Base-by-base conservation (phyloP, 2,797 vertebrate genomes). In the Helostoma temminkii region DNA sequence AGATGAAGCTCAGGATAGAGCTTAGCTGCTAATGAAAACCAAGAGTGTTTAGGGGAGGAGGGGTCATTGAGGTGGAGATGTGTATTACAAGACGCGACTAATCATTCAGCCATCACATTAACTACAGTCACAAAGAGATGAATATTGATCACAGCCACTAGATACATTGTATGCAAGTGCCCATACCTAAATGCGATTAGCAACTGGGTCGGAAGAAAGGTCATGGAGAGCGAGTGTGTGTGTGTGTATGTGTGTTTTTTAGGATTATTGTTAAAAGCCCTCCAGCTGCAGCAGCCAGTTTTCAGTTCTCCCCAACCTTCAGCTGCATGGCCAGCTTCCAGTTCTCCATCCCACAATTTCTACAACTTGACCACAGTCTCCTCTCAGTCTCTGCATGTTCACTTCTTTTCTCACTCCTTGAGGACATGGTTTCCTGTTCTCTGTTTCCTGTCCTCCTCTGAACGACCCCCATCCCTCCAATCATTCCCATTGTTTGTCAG, bases 361-460 rank as follows among this genome's bases (percentile, higher is more conserved):
- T 71, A 30, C 76, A 76, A 74, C 76, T 74, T 48, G 24, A 87
- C 90, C 86, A 84, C 82, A 88, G 79, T 80, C 82, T 88, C 82
- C 85, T 61, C 76, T 82, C 58, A 32, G 74, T 89, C 87, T 87
- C 75, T 54, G 46, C 41, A 19, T 78, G 80, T 75, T 74, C 57
- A 46, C 74, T 18, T 76, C 47, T 73, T 73, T 71, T 70, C 80
- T 86, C 58, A 76, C 67, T 90, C 89, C 83, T 87, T 39, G 64
- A 89, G 85, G 86, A 88, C 83, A 76, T 54, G 34, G 67, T 89
- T 91, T 91, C 86, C 87, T 91, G 87, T 78, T 84, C 65, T 78
- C 68, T n/a, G 69, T 84, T 91, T 90, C 85, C 88, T 84, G 80
- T 82, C 67, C 84, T 89, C 84, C 83, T 81, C 76, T 59, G 2